Evolutionary conservation across 1,140 invertebrate genomes (phyloP).

Genomic region (Trachymyrmex septentrionalis): DNA sequence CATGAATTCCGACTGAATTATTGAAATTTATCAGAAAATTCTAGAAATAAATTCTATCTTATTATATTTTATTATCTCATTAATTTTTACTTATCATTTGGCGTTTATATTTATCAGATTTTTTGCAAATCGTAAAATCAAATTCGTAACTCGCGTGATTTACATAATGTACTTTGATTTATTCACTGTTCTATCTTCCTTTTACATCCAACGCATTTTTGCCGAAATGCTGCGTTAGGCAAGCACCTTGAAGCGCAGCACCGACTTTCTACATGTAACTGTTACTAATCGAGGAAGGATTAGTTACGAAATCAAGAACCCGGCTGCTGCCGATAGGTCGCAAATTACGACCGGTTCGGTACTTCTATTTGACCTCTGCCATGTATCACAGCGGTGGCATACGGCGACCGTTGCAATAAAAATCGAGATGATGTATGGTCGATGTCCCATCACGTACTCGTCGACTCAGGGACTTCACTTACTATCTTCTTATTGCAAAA

Average conservation of each 20-base stretch:
- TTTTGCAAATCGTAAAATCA: background rate
- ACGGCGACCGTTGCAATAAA: background rate
- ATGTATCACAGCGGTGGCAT: constrained; percentile 34
- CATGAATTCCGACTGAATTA: constrained; percentile 3
- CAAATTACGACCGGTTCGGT: constrained; percentile 54
- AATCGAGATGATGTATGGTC: constrained; percentile 25
- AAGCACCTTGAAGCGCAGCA: constrained; percentile 52
- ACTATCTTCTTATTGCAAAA: constrained; percentile 51
- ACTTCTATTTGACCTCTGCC: constrained; percentile 48
- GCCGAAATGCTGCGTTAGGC: constrained; percentile 54
- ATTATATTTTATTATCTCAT: background rate
- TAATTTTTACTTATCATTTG: background rate
- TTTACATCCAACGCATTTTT: constrained; percentile 28
- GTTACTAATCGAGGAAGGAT: constrained; percentile 31
- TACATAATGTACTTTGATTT: too few relatives aligned
- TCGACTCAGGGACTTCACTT: background rate
- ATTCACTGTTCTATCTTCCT: background rate
- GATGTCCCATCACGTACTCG: background rate
- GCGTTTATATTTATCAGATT: background rate
- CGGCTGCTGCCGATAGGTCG: constrained; percentile 52
- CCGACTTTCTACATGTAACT: constrained; percentile 70
- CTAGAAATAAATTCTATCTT: background rate
- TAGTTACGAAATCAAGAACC: constrained; percentile 64
- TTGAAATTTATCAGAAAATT: constrained; percentile 1
- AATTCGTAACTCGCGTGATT: background rate